Base-by-base conservation (phyloP, 2,888 invertebrate species). In the Caradrina kadenii region DNA sequence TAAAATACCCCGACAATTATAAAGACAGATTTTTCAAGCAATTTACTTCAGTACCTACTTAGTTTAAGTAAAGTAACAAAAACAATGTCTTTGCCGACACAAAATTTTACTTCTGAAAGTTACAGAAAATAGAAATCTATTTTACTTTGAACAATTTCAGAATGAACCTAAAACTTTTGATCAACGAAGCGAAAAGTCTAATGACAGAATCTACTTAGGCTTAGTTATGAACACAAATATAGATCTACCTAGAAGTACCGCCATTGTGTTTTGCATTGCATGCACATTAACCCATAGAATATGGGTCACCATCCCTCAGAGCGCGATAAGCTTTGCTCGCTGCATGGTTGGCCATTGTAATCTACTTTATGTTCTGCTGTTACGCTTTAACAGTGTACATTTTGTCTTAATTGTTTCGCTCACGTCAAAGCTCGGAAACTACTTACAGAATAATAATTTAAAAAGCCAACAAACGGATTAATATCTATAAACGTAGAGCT, bases 311-410 rank as follows among this genome's bases (percentile, higher is more conserved):
- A n/a, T 35, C 5, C 49, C 39, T 58, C 42, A 60, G 53, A 42
- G 8, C 39, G 31, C 66, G 77, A 80, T 78, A 80, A 78, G 50
- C 35, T 11, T 61, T 19, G 59, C 21, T 21, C 17, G n/a, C 49
- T 54, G 58, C 48, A 62, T 65, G 60, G 59, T 22, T 17, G n/a
- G 13, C 31, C 50, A 52, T 48, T 68, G 49, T 66, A 70, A 78
- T 76, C 65, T 76, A 80, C 50, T 76, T 61, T 53, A 69, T 64
- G 21, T 26, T 50, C 11, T 31, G 10, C 50, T 55, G 0, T 53
- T 55, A n/a, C n/a, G 19, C 48, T 49, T 42, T 55, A 65, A 35
- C 45, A 19, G n/a, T 60, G 11, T 59, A 64, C 64, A 54, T 64
- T 74, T 13, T 22, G 50, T 26, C n/a, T 69, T 63, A 63, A 80